Conservation (phyloP, 2,888 invertebrate species). For the Sarcophaga carnaria region DNA sequence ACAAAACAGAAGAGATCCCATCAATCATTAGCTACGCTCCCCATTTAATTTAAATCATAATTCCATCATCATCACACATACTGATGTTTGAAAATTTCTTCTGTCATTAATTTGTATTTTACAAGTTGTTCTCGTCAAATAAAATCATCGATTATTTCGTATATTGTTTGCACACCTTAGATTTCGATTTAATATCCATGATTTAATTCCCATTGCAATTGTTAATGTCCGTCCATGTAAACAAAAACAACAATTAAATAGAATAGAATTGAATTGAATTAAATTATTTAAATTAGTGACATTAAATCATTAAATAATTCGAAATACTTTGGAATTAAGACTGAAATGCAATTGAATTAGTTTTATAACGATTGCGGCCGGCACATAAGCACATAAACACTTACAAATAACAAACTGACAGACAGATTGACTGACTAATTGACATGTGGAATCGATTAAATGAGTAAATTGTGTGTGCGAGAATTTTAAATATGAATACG, state of each 20-base stretch:
- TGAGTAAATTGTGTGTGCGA: constrained; percentile 40
- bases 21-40: constrained; percentile 29
- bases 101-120: not conserved
- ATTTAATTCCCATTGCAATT: not conserved
- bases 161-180: constrained; percentile 54
- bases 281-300: constrained; percentile 46
- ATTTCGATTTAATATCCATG: not conserved
- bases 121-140: constrained; percentile 19
- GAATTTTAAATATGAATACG: constrained; percentile 13
- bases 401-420: not conserved
- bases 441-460: constrained; percentile 42
- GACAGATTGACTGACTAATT: constrained; percentile 23
- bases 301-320: constrained; percentile 54
- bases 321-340: constrained; percentile 24
- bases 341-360: constrained; percentile 23
- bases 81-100: not conserved
- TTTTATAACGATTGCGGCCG: not conserved
- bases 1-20: not conserved
- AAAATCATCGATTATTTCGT: constrained; percentile 43
- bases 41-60: not conserved
- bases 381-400: not conserved
- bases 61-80: not conserved
- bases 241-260: not conserved
- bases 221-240: not conserved
- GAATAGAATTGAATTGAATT: constrained; percentile 16